Base-by-base conservation (phyloP, 1,140 invertebrate species). In the Achatina immaculata region DNA sequence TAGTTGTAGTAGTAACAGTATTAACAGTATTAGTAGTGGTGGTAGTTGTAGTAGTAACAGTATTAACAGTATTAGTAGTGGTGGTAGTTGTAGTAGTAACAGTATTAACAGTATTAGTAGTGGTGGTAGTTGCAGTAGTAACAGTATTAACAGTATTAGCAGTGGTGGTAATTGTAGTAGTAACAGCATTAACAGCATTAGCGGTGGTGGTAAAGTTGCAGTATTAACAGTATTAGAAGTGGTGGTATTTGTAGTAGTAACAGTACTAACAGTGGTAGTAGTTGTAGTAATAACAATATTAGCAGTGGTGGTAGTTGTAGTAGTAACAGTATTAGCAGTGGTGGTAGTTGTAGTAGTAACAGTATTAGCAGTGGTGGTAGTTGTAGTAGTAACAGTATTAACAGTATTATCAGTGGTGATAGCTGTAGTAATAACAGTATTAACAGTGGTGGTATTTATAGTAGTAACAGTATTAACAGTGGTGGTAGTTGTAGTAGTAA, bases 281-380 rank as follows among this genome's bases (percentile, higher is more conserved):
- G 72, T 31, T 48, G 40, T 75, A 21, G 11, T 7, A 74, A 79
- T 73, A n/a, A n/a, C n/a, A 58, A 24, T 58, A 58, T 14, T 58
- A 58, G 7, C n/a, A 58, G 55, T 58, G 4, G n/a, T 58, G n/a
- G 55, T 58, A 24, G 55, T 58, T 19, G 55, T 58, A n/a, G 55
- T 58, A 14, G 55, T 58, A 58, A 24, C 4, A 58, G 55, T 58
- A 58, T 14, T 58, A 58, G 21, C n/a, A 48, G 55, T 58, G 55
- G 68, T 65, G 45, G 55, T 69, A 69, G 68, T 69, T 31, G 68
- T 69, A 69, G 68, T 69, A 69, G 68, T 69, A 69, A 31, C 34
- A 69, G 68, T 69, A 69, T 14, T 69, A 69, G 68, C 34, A 69
- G 68, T 69, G 34, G 68, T 69, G 34, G 68, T 69, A 69, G 68